Conservation (phyloP, 2,113 vertebrate species). For the Nerophis ophidion region DNA sequence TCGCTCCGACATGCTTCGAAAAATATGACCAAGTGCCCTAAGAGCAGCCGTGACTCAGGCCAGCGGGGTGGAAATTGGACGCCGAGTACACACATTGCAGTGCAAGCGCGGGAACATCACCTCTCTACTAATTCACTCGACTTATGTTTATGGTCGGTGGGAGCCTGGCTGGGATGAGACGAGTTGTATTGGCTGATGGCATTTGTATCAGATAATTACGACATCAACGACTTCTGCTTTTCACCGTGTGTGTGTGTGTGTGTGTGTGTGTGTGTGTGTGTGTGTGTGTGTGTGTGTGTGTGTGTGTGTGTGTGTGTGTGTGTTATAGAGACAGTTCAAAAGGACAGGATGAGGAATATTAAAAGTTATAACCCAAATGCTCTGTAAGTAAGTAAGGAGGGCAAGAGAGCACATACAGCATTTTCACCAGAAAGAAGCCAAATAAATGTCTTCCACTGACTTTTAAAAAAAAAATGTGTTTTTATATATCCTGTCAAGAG, state of each 20-base stretch:
- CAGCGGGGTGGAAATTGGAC: slow-evolving; percentile 23
- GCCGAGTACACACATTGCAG: slow-evolving; percentile 24
- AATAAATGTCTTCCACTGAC: too few species aligned
- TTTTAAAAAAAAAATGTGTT: too few species aligned
- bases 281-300: slow-evolving; percentile 5
- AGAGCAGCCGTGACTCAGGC: slow-evolving; percentile 30
- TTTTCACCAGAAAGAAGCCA: neutral
- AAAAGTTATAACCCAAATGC: slow-evolving; percentile 19
- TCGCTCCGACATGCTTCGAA: neutral
- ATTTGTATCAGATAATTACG: slow-evolving; percentile 66
- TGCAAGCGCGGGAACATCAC: slow-evolving; percentile 25
- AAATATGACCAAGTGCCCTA: slow-evolving; percentile 21
- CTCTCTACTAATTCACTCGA: slow-evolving; percentile 49
- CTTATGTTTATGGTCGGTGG: slow-evolving; percentile 41
- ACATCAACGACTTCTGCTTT: slow-evolving; percentile 9
- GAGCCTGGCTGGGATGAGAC: slow-evolving; percentile 37
- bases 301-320: slow-evolving; percentile 4
- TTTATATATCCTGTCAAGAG: too few species aligned
- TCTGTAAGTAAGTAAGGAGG: neutral
- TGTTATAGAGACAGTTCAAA: slow-evolving; percentile 39
- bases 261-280: slow-evolving; percentile 6
- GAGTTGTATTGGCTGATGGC: slow-evolving; percentile 49
- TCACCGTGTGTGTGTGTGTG: slow-evolving; percentile 4
- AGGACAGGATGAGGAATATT: slow-evolving; percentile 19
- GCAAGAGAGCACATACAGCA: neutral